These are phyloP conservation scores for Colletes latitarsis DNA, from an alignment of 1,140 invertebrate genomes.

Conservation along the genomic window DNA sequence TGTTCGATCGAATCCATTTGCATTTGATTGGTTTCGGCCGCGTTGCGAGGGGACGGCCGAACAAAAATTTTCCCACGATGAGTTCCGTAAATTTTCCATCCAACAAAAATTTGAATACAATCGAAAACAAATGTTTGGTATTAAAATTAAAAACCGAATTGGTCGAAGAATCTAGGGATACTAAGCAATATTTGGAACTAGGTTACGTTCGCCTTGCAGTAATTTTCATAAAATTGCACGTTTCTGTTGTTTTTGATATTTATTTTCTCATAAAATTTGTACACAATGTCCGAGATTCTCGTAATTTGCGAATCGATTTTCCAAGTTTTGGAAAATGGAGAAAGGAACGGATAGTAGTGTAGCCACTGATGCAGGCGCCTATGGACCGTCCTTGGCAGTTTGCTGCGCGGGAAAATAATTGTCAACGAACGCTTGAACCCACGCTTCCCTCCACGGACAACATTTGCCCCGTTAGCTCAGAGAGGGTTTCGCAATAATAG, in stretches of 20 bases:
- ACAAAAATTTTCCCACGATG: background rate
- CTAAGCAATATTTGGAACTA: too few relatives aligned
- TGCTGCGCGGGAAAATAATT: slow-evolving; percentile 61
- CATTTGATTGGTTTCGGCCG: slow-evolving; percentile 3
- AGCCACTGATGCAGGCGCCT: slow-evolving; percentile 67
- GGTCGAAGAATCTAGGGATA: too few relatives aligned
- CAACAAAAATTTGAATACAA: too few relatives aligned
- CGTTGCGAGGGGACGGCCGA: background rate
- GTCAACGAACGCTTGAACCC: slow-evolving; percentile 49
- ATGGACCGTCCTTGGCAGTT: slow-evolving; percentile 71
- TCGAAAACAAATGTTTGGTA: too few relatives aligned
- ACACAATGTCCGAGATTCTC: too few relatives aligned
- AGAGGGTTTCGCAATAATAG: slow-evolving; percentile 74
- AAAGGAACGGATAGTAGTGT: slow-evolving; percentile 26
- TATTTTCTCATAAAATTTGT: too few relatives aligned
- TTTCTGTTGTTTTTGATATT: too few relatives aligned
- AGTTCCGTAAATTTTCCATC: background rate
- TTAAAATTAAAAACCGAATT: slow-evolving; percentile 13
- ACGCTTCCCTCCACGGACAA: slow-evolving; percentile 52
- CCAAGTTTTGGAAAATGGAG: slow-evolving; percentile 38
- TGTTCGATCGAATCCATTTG: background rate
- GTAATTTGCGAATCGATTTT: background rate
- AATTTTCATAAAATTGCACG: too few relatives aligned
- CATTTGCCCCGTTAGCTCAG: slow-evolving; percentile 49
- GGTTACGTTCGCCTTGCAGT: too few relatives aligned